Evolutionary conservation across 30 jellyfish, hydroid and myxozoan genomes (phyloP).

Genomic region (Aurelia sp.): DNA sequence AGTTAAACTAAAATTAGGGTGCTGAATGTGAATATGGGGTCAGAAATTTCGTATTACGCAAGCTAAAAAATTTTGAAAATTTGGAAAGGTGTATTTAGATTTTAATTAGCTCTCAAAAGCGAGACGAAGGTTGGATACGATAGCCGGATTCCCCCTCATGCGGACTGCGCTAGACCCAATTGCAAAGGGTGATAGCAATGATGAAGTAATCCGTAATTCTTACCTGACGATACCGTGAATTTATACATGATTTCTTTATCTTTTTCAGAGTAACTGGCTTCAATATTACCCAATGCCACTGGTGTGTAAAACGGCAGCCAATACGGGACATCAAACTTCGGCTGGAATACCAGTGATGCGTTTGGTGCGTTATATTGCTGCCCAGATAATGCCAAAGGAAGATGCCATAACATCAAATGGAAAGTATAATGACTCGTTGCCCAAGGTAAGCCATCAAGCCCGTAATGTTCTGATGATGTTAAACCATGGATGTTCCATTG

Average conservation of each 20-base stretch:
- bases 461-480: constrained; percentile 94
- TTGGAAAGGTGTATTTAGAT: no score
- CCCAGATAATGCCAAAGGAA: constrained; percentile 97
- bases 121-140: no score
- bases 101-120: no score
- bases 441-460: constrained; percentile 99
- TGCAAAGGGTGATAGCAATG: neutral
- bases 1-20: no score
- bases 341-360: constrained; percentile 87
- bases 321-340: constrained; percentile 91
- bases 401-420: constrained; percentile 95
- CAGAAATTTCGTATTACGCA: no score
- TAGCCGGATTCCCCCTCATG: no score
- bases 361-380: constrained; percentile 93
- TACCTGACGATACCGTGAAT: constrained; percentile 92
- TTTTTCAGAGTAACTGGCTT: constrained; percentile 62
- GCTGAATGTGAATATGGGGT: no score
- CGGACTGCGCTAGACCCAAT: neutral
- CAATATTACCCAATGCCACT: constrained; percentile 87
- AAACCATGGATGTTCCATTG: constrained; percentile 99
- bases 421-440: constrained; percentile 98
- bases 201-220: neutral
- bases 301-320: constrained; percentile 98
- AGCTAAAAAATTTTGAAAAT: no score
- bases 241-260: constrained; percentile 65